phyloP scores from a whole-genome alignment of 2,888 invertebrate genomes.

The Agonum fuliginosum region DNA sequence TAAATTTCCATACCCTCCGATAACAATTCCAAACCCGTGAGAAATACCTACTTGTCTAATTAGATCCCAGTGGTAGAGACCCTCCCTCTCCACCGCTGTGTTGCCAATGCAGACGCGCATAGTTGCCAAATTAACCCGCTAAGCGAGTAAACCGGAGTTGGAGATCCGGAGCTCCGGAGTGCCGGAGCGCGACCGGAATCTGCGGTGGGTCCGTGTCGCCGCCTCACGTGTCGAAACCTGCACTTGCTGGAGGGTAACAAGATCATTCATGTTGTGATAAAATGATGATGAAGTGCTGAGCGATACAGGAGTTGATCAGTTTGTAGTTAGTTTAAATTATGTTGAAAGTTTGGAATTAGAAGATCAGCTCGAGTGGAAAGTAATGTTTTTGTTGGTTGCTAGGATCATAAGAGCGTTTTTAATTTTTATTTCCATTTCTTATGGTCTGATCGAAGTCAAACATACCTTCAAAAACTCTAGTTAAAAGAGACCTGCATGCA shows the following conservation, averaged over 20 bases:
- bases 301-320: too few species aligned
- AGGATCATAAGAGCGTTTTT: too few species aligned
- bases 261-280: too few species aligned
- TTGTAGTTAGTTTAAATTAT: too few species aligned
- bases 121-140: constrained; percentile 41
- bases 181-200: background rate
- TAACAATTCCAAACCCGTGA: constrained; percentile 21
- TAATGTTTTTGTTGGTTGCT: too few species aligned
- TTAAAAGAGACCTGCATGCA: too few species aligned
- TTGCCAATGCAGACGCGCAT: constrained; percentile 29
- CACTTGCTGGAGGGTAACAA: background rate
- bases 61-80: background rate
- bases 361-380: too few species aligned
- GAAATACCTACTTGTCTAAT: constrained; percentile 45
- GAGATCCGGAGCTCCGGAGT: background rate
- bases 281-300: too few species aligned
- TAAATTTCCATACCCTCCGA: constrained; percentile 35
- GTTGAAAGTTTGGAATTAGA: too few species aligned
- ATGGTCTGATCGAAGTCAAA: too few species aligned
- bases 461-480: too few species aligned
- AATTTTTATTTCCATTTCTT: too few species aligned
- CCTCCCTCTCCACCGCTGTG: background rate
- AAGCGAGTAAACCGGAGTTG: constrained; percentile 22
- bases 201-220: background rate
- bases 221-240: background rate